phyloP scores from a whole-genome alignment of 2,797 vertebrate genomes.

The Phalanger gymnotis region DNA sequence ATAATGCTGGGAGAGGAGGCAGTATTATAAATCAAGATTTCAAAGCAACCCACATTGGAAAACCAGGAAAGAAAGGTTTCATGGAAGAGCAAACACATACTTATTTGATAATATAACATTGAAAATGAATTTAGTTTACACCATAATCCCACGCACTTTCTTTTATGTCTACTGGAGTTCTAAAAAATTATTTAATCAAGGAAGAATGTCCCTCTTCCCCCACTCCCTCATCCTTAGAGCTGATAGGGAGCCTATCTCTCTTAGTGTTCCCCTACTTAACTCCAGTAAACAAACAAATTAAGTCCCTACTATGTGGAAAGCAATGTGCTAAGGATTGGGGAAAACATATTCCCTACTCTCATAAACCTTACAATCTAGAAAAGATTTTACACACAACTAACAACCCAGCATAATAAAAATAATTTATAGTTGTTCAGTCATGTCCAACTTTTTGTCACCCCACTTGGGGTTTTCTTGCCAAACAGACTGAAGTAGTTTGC shows the following conservation, averaged over 20 bases:
- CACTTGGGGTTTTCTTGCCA: background rate
- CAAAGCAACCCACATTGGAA: conserved; percentile 2
- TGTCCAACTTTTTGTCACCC: background rate
- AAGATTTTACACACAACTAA: background rate
- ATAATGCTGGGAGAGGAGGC: conserved; percentile 39
- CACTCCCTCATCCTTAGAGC: background rate
- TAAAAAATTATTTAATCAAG: background rate
- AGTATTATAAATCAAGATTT: conserved; percentile 39
- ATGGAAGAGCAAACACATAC: background rate
- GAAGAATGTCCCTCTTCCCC: background rate
- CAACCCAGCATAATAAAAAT: background rate
- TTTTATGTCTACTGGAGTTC: background rate
- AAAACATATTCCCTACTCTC: background rate
- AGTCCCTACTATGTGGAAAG: background rate
- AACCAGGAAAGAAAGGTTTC: background rate
- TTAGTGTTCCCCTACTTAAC: background rate
- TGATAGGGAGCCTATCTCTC: background rate
- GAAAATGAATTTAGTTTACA: background rate
- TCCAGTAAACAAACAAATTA: background rate
- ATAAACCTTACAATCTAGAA: background rate
- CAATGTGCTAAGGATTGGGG: background rate
- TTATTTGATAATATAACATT: background rate
- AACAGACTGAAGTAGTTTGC: background rate
- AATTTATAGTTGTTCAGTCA: background rate
- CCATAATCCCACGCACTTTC: background rate